These are phyloP conservation scores for Microcebus jonahi DNA, from an alignment of 2,113 vertebrate species.

Conservation along the genomic window DNA sequence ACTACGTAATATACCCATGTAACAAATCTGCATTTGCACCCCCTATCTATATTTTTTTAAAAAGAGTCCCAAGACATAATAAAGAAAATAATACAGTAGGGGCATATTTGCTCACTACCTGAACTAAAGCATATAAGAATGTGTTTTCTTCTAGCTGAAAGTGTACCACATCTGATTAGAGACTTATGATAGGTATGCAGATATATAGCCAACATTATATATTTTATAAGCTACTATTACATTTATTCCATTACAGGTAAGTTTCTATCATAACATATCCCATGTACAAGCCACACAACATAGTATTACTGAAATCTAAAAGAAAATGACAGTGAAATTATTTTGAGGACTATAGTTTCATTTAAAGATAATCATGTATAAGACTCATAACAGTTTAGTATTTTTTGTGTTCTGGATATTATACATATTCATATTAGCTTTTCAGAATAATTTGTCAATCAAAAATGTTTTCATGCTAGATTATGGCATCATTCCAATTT, in stretches of 20 bases:
- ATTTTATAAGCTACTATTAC: neutral
- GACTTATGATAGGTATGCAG: neutral
- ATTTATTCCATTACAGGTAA: neutral
- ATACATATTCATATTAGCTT: slow-evolving; percentile 56
- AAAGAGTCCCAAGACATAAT: neutral
- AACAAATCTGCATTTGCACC: too few species aligned
- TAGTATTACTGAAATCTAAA: neutral
- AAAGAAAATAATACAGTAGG: neutral
- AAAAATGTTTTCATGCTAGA: slow-evolving; percentile 53
- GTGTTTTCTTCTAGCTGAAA: neutral
- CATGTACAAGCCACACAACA: neutral
- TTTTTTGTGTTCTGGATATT: slow-evolving; percentile 42
- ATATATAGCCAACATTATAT: neutral
- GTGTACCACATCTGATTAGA: neutral
- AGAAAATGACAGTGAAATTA: neutral
- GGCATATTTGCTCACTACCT: neutral
- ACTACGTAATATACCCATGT: too few species aligned
- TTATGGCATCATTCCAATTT: neutral
- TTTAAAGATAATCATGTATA: slow-evolving; percentile 43
- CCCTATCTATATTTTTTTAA: too few species aligned
- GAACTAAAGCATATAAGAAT: neutral
- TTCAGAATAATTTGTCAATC: slow-evolving; percentile 34
- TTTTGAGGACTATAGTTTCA: neutral
- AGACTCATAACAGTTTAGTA: slow-evolving; percentile 31
- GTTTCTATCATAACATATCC: neutral